These are phyloP conservation scores for Clitarchus hookeri DNA, from an alignment of 2,888 invertebrate species.

Conservation along the genomic window DNA sequence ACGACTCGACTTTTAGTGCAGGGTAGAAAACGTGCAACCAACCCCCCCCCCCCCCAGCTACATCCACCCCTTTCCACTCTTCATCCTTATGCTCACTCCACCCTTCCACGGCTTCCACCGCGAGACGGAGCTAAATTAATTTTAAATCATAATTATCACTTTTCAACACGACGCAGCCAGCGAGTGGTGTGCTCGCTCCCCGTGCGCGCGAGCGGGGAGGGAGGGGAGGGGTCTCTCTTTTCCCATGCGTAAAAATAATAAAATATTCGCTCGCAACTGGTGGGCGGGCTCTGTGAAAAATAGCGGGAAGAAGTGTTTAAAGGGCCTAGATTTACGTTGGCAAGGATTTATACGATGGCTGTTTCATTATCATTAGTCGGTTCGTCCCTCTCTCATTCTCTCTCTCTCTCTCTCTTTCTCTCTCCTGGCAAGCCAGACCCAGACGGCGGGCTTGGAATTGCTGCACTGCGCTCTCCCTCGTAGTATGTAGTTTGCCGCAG, in stretches of 20 bases:
- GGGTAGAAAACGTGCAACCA: neutral
- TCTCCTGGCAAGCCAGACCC: neutral
- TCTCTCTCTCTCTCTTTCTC: neutral
- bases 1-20: neutral
- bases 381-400: conserved; percentile 17
- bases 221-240: neutral
- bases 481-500: neutral
- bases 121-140: conserved; percentile 23
- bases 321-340: conserved; percentile 23
- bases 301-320: conserved; percentile 21
- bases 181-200: neutral
- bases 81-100: neutral
- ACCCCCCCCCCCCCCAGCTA: neutral
- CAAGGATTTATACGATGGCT: conserved; percentile 24
- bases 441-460: neutral
- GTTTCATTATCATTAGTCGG: conserved; percentile 26
- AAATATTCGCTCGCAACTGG: conserved; percentile 18
- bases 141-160: conserved; percentile 26
- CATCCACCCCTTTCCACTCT: neutral
- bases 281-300: neutral
- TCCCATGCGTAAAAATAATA: conserved; percentile 15
- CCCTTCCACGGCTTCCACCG: neutral
- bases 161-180: conserved; percentile 16
- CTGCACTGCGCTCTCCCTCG: neutral
- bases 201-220: too few species aligned